Evolutionary conservation across 2,113 vertebrate genomes (phyloP).

Genomic region (Gymnogyps californianus): DNA sequence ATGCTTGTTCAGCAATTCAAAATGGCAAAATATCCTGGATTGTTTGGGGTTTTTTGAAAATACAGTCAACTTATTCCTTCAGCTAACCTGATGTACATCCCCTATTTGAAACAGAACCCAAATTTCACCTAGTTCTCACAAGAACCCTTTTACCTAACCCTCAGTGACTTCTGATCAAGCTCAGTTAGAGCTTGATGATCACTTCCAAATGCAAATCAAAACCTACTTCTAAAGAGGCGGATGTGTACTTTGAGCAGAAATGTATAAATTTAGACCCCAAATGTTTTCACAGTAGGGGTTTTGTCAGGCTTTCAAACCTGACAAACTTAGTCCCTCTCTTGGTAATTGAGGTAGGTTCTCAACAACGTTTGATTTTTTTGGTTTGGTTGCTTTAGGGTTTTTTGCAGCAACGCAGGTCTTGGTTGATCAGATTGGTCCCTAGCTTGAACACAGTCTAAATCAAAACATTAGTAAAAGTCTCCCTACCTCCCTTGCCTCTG

Average conservation of each 20-base stretch:
- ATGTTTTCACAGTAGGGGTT: not conserved
- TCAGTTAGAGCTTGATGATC: not conserved
- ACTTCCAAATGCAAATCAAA: constrained; percentile 13
- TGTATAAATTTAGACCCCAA: not conserved
- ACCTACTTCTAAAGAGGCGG: not conserved
- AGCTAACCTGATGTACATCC: not conserved
- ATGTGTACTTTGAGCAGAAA: not conserved
- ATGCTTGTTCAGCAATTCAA: not conserved
- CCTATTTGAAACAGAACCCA: not conserved
- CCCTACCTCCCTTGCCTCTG: not conserved
- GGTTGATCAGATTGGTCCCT: not conserved
- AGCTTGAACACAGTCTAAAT: not conserved
- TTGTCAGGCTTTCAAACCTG: not conserved
- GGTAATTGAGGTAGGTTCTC: not conserved
- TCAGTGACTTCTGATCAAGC: not conserved
- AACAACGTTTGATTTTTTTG: not conserved
- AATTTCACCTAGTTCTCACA: not conserved
- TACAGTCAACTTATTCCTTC: not conserved
- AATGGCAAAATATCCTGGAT: not conserved
- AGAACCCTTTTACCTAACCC: not conserved
- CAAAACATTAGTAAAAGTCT: not conserved
- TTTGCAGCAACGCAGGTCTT: not conserved
- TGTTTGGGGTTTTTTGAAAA: not conserved
- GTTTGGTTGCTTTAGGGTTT: not conserved
- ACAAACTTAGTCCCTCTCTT: not conserved